Evolutionary conservation across 2,888 invertebrate genomes (phyloP).

Genomic region (Pachydiplax longipennis): DNA sequence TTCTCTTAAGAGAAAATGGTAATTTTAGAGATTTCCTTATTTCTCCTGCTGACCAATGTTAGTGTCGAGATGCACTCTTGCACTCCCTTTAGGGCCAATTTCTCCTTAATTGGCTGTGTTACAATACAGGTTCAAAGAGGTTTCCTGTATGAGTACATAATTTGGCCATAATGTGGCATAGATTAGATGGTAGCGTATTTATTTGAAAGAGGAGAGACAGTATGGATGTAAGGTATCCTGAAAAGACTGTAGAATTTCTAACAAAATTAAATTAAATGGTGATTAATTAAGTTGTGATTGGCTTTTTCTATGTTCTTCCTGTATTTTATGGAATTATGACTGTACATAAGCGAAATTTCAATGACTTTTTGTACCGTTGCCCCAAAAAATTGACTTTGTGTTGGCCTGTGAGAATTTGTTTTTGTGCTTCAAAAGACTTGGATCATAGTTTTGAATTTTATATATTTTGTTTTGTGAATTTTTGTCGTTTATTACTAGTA

Average conservation of each 20-base stretch:
- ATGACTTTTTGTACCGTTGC: no score
- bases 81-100: neutral
- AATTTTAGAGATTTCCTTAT: neutral
- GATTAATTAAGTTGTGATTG: conserved; percentile 3
- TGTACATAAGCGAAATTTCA: no score
- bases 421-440: no score
- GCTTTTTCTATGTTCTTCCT: neutral
- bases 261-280: conserved; percentile 24
- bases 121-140: neutral
- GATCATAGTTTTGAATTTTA: no score
- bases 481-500: no score
- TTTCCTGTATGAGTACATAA: conserved; percentile 29
- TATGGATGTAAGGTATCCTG: conserved; percentile 24
- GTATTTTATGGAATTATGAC: no score
- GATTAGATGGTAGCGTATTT: conserved; percentile 20
- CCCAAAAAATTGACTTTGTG: no score
- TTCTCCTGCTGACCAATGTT: conserved; percentile 7
- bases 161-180: conserved; percentile 30
- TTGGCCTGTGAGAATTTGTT: no score
- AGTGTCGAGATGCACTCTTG: neutral
- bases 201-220: conserved; percentile 9
- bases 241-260: conserved; percentile 40
- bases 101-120: conserved; percentile 2
- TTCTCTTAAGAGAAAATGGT: neutral
- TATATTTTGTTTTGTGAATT: no score